Base-by-base conservation (phyloP, 2,888 invertebrate species). In the Xestia rhomboidea region DNA sequence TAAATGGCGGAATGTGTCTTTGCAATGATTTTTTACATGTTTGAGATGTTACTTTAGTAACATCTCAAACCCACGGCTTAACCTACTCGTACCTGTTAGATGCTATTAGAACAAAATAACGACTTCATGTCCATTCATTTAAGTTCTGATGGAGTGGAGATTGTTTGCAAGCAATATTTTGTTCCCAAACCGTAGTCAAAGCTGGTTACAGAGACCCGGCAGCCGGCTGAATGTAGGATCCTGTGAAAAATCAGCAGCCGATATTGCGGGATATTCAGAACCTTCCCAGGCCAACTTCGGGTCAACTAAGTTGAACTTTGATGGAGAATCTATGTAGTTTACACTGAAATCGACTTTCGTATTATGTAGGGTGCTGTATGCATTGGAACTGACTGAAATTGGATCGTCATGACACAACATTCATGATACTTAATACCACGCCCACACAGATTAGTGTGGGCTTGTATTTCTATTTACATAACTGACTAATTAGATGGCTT, bases 231-330 rank as follows among this genome's bases (percentile, higher is more conserved):
- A 10, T 1, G 6, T 24, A 6, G 51, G 15, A 7, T 81, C 27
- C 68, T 27, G 34, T 10, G n/a, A 80, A 57, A 57, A 24, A 21
- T 54, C 34, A 11, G 46, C 8, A 30, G 24, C 34, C 24, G 38
- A 30, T 81, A 69, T 62, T 49, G 30, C 18, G 34, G 27, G 18
- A n/a, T n/a, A 74, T 38, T 49, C 18, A 34, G 49, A 15, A 51
- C 54, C 30, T 46, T 73, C 41, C 15, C 63, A 34, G 76, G 41
- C 13, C 13, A 68, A 68, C 77, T 77, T 81, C 24, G 27, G 13
- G 41, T 10, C 0, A 60, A 66, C 41, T 41, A 70, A 62, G n/a
- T 68, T 66, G 24, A 44, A 51, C n/a, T 54, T 30, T 27, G 34
- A 10, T 18, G 0, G 57, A 60, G 21, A n/a, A 51, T 30, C 8